Evolutionary conservation across 2,888 invertebrate species (phyloP).

Genomic region (Drosophila mayaguana): DNA sequence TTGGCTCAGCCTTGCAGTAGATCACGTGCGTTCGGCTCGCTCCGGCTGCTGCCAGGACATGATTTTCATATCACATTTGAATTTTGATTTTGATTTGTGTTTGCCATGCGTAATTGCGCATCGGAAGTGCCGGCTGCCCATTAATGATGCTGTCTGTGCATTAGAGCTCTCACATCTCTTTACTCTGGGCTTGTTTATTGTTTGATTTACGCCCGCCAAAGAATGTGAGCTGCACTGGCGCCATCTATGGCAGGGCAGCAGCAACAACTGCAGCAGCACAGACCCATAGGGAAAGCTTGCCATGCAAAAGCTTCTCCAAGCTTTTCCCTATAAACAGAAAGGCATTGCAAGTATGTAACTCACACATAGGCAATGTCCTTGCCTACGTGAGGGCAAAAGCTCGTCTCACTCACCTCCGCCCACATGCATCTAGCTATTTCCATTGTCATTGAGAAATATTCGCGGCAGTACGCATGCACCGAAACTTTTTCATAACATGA

Average conservation of each 20-base stretch:
- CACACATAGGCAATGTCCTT: conserved; percentile 40
- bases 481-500: conserved; percentile 33
- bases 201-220: conserved; percentile 19
- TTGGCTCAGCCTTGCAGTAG: conserved; percentile 48
- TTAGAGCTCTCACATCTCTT: conserved; percentile 20
- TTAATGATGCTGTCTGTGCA: conserved; percentile 63
- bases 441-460: conserved; percentile 67
- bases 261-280: not conserved
- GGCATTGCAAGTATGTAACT: conserved; percentile 24
- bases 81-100: conserved; percentile 68
- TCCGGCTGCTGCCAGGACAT: conserved; percentile 50
- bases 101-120: conserved; percentile 75
- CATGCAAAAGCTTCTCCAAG: conserved; percentile 8
- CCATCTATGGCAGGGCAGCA: conserved; percentile 31
- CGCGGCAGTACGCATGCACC: conserved; percentile 68
- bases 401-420: not conserved
- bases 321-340: conserved; percentile 1
- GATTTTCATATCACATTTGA: conserved; percentile 64
- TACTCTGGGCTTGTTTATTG: conserved; percentile 20
- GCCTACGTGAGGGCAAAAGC: conserved; percentile 23
- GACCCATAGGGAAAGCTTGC: not conserved
- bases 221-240: conserved; percentile 27
- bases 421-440: conserved; percentile 9
- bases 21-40: conserved; percentile 53
- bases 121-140: conserved; percentile 60